phyloP scores from a whole-genome alignment of 2,888 invertebrate species.

The Nomada ruficornis region DNA sequence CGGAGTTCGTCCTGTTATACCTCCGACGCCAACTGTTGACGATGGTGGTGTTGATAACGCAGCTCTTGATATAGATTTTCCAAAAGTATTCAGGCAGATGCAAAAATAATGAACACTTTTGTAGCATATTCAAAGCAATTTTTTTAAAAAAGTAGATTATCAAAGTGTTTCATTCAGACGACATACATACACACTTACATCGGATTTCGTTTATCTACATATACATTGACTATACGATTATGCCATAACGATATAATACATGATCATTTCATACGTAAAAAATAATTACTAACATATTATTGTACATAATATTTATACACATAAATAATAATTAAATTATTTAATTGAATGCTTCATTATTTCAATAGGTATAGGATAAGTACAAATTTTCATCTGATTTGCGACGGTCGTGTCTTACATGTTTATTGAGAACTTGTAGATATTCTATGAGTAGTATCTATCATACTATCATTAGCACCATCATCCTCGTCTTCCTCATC shows the following conservation, averaged over 20 bases:
- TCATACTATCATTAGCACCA: slow-evolving; percentile 67
- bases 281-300: slow-evolving; percentile 15
- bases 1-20: slow-evolving; percentile 37
- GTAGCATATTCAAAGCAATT: slow-evolving; percentile 36
- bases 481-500: slow-evolving; percentile 87
- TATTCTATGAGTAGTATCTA: slow-evolving; percentile 68
- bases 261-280: slow-evolving; percentile 21
- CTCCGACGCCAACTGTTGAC: slow-evolving; percentile 57
- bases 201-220: slow-evolving; percentile 3
- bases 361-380: slow-evolving; percentile 32
- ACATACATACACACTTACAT: background rate
- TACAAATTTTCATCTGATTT: slow-evolving; percentile 5
- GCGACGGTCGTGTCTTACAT: background rate
- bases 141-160: slow-evolving; percentile 20
- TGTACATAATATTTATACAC: slow-evolving; percentile 41
- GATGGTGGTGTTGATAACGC: slow-evolving; percentile 86
- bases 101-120: slow-evolving; percentile 85
- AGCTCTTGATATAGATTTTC: slow-evolving; percentile 87
- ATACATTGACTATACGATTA: slow-evolving; percentile 23
- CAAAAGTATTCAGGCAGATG: slow-evolving; percentile 87
- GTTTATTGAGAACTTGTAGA: slow-evolving; percentile 43
- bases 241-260: background rate
- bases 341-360: slow-evolving; percentile 21
- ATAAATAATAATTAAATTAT: slow-evolving; percentile 38
- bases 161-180: slow-evolving; percentile 4